A percentile compares a stretch with the other conserved stretches of the same genome.
These are phyloP conservation scores for Taphrorychus bicolor DNA, from an alignment of 2,888 invertebrate genomes.

Conservation along the genomic window DNA sequence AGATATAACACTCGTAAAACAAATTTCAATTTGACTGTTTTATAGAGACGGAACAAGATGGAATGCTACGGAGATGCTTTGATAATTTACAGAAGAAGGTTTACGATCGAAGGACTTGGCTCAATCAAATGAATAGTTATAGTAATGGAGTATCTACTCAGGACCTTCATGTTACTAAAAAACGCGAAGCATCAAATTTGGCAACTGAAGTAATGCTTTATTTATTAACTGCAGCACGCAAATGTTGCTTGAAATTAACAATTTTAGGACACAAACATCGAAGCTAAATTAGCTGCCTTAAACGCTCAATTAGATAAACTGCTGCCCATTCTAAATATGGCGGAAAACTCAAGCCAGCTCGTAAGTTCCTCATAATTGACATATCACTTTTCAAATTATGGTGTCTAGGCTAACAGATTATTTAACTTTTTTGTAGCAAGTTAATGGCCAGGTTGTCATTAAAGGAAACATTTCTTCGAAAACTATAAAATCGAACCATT, in stretches of 20 bases:
- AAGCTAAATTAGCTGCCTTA: conserved; percentile 30
- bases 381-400: conserved; percentile 6
- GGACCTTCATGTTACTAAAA: neutral
- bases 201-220: neutral
- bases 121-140: conserved; percentile 35
- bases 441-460: conserved; percentile 45
- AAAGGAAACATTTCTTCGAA: conserved; percentile 42
- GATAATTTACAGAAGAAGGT: conserved; percentile 44
- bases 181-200: neutral
- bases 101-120: conserved; percentile 37
- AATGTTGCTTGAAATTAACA: too few species aligned
- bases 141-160: neutral
- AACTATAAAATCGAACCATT: conserved; percentile 42
- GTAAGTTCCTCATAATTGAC: conserved; percentile 28
- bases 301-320: conserved; percentile 26
- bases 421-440: conserved; percentile 39
- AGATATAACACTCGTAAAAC: conserved; percentile 41
- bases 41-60: conserved; percentile 40
- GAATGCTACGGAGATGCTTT: conserved; percentile 45
- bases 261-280: conserved; percentile 36
- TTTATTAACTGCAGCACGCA: neutral
- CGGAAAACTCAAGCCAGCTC: conserved; percentile 22
- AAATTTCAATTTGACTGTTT: conserved; percentile 42
- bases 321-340: conserved; percentile 21
- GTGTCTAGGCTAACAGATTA: neutral